Evolutionary conservation across 2,888 invertebrate species (phyloP).

Genomic region (Vandiemenella viatica): DNA sequence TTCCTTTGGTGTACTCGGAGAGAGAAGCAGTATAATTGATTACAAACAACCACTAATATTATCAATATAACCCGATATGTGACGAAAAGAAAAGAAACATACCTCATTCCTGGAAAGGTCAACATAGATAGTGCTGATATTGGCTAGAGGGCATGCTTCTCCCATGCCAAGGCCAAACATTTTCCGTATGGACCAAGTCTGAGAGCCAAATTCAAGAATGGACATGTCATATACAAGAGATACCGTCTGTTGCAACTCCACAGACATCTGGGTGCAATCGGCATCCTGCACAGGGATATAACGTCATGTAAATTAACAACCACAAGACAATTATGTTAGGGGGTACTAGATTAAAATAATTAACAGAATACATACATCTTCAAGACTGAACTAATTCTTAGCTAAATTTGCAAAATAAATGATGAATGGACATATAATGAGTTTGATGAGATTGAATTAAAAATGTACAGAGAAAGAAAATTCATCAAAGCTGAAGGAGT

Average conservation of each 20-base stretch:
- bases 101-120: conserved; percentile 40
- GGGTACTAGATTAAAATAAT: background rate
- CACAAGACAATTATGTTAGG: background rate
- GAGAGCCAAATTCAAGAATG: conserved; percentile 36
- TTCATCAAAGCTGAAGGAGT: too few species aligned
- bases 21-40: too few species aligned
- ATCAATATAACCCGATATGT: too few species aligned
- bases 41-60: too few species aligned
- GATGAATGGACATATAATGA: background rate
- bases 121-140: conserved; percentile 62
- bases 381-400: background rate
- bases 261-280: conserved; percentile 41
- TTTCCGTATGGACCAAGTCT: conserved; percentile 75
- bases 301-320: background rate
- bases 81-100: conserved; percentile 2
- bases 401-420: background rate
- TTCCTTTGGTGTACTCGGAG: too few species aligned
- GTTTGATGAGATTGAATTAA: too few species aligned
- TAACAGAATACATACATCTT: background rate
- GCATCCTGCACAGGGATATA: conserved; percentile 27
- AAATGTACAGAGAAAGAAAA: background rate
- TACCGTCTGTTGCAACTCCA: conserved; percentile 74
- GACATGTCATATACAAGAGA: conserved; percentile 74
- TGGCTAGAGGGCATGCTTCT: conserved; percentile 67
- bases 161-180: conserved; percentile 76